These are phyloP conservation scores for Astreopora myriophthalma DNA, from an alignment of 64 coral and sea anemone species.

Conservation along the genomic window DNA sequence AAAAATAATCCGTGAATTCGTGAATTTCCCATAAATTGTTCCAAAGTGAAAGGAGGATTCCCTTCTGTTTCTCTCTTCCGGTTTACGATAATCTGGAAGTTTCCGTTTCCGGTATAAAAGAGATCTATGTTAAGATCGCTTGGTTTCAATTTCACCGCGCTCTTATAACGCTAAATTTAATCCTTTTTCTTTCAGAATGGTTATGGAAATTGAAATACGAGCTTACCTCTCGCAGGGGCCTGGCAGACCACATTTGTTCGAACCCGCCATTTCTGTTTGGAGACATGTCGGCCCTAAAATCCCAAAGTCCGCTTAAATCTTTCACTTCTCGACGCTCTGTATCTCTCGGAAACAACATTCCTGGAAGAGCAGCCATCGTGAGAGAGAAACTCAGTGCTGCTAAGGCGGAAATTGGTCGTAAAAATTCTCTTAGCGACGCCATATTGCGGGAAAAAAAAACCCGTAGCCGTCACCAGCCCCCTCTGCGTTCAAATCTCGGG, in stretches of 20 bases:
- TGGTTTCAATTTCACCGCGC: background rate
- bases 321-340: constrained; percentile 91
- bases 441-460: background rate
- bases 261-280: constrained; percentile 69
- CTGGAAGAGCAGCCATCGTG: constrained; percentile 7
- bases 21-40: background rate
- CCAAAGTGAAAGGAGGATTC: background rate
- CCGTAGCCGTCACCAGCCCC: background rate
- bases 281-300: constrained; percentile 86
- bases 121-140: background rate
- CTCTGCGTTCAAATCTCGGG: background rate
- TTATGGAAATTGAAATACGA: background rate
- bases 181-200: background rate
- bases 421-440: background rate
- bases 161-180: background rate
- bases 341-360: constrained; percentile 91
- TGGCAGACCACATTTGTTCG: constrained; percentile 73
- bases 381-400: background rate
- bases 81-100: background rate
- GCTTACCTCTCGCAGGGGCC: constrained; percentile 71
- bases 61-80: background rate
- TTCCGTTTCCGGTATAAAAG: background rate
- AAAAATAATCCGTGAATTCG: background rate
- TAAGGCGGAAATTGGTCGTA: background rate
- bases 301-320: constrained; percentile 89